These are phyloP conservation scores for Eueides isabella DNA, from an alignment of 1,140 invertebrate species.

Conservation along the genomic window DNA sequence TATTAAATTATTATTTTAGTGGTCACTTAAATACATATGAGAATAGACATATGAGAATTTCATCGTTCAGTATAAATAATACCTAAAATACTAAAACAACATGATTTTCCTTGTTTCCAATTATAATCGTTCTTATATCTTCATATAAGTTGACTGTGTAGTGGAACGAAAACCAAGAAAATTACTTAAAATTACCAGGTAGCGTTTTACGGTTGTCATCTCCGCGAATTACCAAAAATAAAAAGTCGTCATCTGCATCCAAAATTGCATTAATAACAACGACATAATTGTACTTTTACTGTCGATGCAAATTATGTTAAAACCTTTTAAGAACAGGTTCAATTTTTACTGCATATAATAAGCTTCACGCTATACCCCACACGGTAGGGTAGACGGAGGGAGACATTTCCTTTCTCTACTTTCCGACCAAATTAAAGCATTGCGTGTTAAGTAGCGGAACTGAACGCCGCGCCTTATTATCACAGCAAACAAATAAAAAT, in stretches of 20 bases:
- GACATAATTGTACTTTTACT: conserved; percentile 28
- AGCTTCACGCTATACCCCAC: too few relatives aligned
- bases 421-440: too few relatives aligned
- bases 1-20: too few relatives aligned
- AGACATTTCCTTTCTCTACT: too few relatives aligned
- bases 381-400: too few relatives aligned
- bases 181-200: conserved; percentile 8
- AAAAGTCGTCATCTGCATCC: conserved; percentile 19
- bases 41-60: too few relatives aligned
- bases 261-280: conserved; percentile 35
- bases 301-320: conserved; percentile 23
- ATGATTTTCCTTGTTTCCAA: not conserved
- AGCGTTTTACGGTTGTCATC: conserved; percentile 12
- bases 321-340: conserved; percentile 48
- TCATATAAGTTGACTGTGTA: not conserved
- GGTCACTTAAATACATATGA: too few relatives aligned
- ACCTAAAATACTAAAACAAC: not conserved
- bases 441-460: too few relatives aligned
- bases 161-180: not conserved
- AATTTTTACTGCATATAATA: conserved; percentile 66
- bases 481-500: too few relatives aligned
- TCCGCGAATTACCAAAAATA: not conserved
- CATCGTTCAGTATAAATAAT: not conserved
- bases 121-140: not conserved
- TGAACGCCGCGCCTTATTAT: too few relatives aligned